Percentiles rank a stretch among this genome's conserved stretches.
Evolutionary conservation across 2,888 invertebrate species (phyloP).

Genomic region (Lycophotia porphyrea): DNA sequence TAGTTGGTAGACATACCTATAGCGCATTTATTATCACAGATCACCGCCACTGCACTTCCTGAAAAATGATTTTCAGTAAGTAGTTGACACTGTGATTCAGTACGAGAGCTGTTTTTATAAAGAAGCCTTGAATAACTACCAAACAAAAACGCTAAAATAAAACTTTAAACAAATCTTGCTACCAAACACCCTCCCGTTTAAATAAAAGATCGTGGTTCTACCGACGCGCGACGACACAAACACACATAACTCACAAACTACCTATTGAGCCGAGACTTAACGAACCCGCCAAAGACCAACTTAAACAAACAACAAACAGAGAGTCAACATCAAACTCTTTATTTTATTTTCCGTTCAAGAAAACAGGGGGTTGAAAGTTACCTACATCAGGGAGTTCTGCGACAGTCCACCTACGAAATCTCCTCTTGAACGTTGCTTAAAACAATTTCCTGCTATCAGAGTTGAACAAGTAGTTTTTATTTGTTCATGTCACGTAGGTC

Average conservation of each 20-base stretch:
- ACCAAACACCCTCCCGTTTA: conserved; percentile 10
- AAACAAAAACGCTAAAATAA: not conserved
- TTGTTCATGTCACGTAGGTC: conserved; percentile 83
- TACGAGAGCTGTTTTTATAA: not conserved
- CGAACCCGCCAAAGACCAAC: conserved; percentile 60
- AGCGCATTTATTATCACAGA: not conserved
- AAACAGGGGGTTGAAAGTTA: conserved; percentile 66
- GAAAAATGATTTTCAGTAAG: not conserved
- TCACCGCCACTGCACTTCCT: not conserved
- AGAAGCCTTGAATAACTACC: not conserved
- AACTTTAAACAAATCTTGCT: not conserved
- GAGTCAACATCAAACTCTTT: conserved; percentile 65
- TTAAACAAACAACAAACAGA: conserved; percentile 62
- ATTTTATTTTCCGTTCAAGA: conserved; percentile 68
- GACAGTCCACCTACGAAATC: conserved; percentile 79
- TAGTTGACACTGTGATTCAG: not conserved
- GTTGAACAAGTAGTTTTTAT: conserved; percentile 83
- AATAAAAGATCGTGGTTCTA: conserved; percentile 16
- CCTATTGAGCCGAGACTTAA: conserved; percentile 57
- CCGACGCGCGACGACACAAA: conserved; percentile 28
- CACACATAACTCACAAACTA: conserved; percentile 53
- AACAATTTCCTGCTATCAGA: conserved; percentile 85
- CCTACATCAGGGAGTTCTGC: conserved; percentile 68
- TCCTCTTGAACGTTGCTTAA: conserved; percentile 80
- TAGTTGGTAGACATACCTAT: not conserved